Conservation (phyloP, 2,113 vertebrate species). For the Anarhynchus alexandrinus region DNA sequence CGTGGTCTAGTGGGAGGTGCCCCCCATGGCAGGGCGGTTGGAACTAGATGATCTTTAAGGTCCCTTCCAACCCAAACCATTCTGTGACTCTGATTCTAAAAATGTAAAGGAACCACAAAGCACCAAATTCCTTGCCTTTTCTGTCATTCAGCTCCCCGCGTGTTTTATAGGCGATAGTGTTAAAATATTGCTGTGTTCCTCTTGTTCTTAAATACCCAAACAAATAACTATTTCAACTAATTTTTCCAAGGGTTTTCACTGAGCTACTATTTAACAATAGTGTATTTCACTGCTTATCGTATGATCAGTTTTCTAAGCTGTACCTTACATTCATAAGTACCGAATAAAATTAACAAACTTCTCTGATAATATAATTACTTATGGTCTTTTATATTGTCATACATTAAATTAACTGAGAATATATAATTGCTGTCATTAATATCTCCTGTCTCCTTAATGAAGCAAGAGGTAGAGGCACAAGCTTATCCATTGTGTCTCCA, state of each 20-base stretch:
- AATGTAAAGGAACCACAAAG: not conserved
- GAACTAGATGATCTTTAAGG: too few species aligned
- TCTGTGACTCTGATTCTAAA: too few species aligned
- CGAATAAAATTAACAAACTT: not conserved
- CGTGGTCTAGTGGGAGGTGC: too few species aligned
- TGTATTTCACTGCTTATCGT: not conserved
- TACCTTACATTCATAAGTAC: not conserved
- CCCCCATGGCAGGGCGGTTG: too few species aligned
- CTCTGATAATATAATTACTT: not conserved
- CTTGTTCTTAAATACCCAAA: not conserved
- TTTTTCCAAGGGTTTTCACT: not conserved
- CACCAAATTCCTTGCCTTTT: not conserved
- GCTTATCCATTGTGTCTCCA: not conserved
- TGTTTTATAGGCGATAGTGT: not conserved
- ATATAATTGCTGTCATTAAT: conserved; percentile 25
- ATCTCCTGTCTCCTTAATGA: conserved; percentile 11
- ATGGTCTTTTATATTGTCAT: not conserved
- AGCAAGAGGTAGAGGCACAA: not conserved
- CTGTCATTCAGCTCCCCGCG: not conserved
- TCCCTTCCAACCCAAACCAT: too few species aligned
- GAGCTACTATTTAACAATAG: not conserved
- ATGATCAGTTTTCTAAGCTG: not conserved
- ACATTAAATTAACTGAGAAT: conserved; percentile 10
- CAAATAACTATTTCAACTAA: not conserved
- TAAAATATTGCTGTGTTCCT: not conserved